Percentiles rank a stretch among this genome's conserved stretches.
These are phyloP conservation scores for Geodia barretti DNA, from an alignment of 37 sponge, comb jelly and placozoan species.

Conservation along the genomic window DNA sequence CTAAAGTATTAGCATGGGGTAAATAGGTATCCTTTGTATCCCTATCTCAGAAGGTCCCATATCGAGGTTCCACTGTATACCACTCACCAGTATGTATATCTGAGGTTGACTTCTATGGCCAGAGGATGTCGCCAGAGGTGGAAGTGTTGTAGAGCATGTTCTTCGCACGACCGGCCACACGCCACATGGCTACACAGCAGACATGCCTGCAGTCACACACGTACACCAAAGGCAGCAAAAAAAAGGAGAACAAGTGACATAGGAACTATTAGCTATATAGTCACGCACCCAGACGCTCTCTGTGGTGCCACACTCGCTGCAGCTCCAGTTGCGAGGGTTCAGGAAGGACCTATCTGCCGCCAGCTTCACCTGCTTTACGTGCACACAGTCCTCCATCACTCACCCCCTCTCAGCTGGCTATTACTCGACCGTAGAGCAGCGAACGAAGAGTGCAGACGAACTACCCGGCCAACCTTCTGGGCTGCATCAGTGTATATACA, in stretches of 20 bases:
- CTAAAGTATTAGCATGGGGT: no score
- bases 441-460: no score
- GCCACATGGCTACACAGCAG: slow-evolving; percentile 62
- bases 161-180: slow-evolving; percentile 56
- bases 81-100: slow-evolving; percentile 51
- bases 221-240: no score
- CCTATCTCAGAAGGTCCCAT: no score
- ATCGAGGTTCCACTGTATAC: no score
- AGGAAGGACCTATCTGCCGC: slow-evolving; percentile 53
- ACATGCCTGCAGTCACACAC: slow-evolving; percentile 50
- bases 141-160: slow-evolving; percentile 70
- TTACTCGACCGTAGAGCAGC: no score
- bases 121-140: slow-evolving; percentile 54
- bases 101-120: slow-evolving; percentile 51
- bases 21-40: no score
- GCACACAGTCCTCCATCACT: slow-evolving; percentile 47
- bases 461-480: no score
- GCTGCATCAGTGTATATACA: no score
- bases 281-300: slow-evolving; percentile 63
- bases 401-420: no score
- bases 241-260: no score
- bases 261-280: no score
- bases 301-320: slow-evolving; percentile 67
- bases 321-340: slow-evolving; percentile 70
- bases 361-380: slow-evolving; percentile 40